These are phyloP conservation scores for Cryptus viduatorius DNA, from an alignment of 2,888 invertebrate species.

Conservation along the genomic window DNA sequence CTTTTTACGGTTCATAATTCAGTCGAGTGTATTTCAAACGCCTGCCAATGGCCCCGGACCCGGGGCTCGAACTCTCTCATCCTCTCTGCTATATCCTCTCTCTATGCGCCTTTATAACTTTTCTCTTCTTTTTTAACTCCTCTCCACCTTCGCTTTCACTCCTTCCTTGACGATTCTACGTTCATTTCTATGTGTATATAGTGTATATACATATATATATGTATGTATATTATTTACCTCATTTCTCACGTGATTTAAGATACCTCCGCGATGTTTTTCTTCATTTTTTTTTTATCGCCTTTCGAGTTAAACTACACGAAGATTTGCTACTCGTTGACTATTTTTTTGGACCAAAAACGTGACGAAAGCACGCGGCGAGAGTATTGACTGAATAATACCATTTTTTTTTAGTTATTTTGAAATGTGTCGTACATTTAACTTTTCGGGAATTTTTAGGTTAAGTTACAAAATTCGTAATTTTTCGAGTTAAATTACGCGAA, in stretches of 20 bases:
- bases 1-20: conserved; percentile 85
- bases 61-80: conserved; percentile 46
- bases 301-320: background rate
- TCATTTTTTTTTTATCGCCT: background rate
- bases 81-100: conserved; percentile 37
- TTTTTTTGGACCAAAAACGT: too few relatives aligned
- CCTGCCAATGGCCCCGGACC: conserved; percentile 81
- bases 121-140: conserved; percentile 49
- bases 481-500: background rate
- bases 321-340: too few relatives aligned
- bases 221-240: conserved; percentile 57
- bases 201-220: conserved; percentile 24
- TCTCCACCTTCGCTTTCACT: conserved; percentile 45
- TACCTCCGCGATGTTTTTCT: conserved; percentile 37
- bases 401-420: too few relatives aligned
- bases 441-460: too few relatives aligned
- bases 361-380: too few relatives aligned
- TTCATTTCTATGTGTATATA: conserved; percentile 9
- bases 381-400: too few relatives aligned
- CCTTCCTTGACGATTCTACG: conserved; percentile 58
- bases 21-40: conserved; percentile 84
- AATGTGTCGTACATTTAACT: too few relatives aligned
- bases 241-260: conserved; percentile 65
- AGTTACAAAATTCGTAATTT: too few relatives aligned
- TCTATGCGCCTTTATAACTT: conserved; percentile 36